Conservation (phyloP, 2,797 vertebrate genomes). For the Diplodus sargus region DNA sequence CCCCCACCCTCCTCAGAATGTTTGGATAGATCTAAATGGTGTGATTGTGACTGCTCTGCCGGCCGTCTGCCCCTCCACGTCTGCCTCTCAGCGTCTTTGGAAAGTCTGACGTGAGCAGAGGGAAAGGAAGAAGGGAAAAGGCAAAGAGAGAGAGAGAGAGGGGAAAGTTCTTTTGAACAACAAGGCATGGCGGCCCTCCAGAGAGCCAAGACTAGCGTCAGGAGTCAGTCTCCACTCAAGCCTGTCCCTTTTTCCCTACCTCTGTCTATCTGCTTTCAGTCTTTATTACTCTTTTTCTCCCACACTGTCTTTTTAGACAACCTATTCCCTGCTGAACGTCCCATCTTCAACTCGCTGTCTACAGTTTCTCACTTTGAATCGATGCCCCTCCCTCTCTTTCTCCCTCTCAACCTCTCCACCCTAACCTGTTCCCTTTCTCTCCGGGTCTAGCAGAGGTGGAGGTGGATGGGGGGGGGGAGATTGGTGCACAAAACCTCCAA, state of each 20-base stretch:
- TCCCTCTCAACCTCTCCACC: conserved; percentile 55
- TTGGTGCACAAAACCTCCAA: conserved; percentile 64
- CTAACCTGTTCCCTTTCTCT: conserved; percentile 71
- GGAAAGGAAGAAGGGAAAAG: conserved; percentile 72
- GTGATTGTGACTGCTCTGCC: conserved; percentile 84
- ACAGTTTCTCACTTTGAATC: conserved; percentile 64
- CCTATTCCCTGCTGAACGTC: conserved; percentile 64
- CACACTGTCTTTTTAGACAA: conserved; percentile 62
- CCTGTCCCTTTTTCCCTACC: conserved; percentile 53
- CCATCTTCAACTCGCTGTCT: conserved; percentile 65
- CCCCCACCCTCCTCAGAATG: conserved; percentile 66
- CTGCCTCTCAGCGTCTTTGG: conserved; percentile 82
- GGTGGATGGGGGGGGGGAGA: conserved; percentile 40
- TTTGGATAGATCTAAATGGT: conserved; percentile 88
- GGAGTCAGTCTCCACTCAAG: conserved; percentile 58
- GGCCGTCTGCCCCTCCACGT: conserved; percentile 74
- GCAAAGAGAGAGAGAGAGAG: conserved; percentile 50
- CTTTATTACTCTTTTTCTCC: conserved; percentile 70
- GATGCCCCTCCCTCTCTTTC: conserved; percentile 14
- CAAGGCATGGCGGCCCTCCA: conserved; percentile 87
- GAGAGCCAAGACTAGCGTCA: conserved; percentile 75
- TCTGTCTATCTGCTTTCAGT: conserved; percentile 33
- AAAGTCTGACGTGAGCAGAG: conserved; percentile 87
- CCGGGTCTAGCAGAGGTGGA: conserved; percentile 30
- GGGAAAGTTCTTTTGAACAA: conserved; percentile 86